Percentiles rank a stretch among this genome's conserved stretches.
Evolutionary conservation across 2,888 invertebrate genomes (phyloP).

Genomic region (Isoperla grammatica): DNA sequence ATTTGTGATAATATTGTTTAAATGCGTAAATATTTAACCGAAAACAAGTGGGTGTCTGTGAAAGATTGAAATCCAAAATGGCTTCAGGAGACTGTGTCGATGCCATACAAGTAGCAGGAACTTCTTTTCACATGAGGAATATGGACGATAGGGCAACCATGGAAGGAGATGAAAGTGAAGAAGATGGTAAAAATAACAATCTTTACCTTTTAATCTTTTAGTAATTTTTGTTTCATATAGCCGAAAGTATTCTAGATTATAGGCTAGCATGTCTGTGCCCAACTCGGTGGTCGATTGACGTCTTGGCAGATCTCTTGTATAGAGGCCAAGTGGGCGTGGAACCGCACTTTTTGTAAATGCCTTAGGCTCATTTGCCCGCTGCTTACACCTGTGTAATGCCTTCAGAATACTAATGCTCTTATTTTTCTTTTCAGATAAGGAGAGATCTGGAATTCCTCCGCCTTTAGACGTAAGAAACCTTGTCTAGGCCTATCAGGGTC

Average conservation of each 20-base stretch:
- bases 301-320: no score
- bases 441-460: conserved; percentile 54
- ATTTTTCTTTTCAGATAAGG: conserved; percentile 51
- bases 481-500: no score
- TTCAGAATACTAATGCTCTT: conserved; percentile 23
- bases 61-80: conserved; percentile 50
- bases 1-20: no score
- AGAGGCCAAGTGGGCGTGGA: no score
- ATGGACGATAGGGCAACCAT: conserved; percentile 52
- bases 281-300: no score
- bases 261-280: no score
- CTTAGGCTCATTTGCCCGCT: no score
- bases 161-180: conserved; percentile 55
- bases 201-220: no score
- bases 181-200: conserved; percentile 47
- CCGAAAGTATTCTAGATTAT: no score
- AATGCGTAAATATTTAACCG: neutral
- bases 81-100: conserved; percentile 78
- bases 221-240: no score
- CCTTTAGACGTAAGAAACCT: conserved; percentile 56
- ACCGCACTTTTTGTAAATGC: no score
- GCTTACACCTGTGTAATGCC: neutral
- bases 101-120: conserved; percentile 70
- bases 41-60: neutral
- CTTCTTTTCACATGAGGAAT: conserved; percentile 56